Evolutionary conservation across 2,113 vertebrate genomes (phyloP).

Genomic region (Sterna hirundo): DNA sequence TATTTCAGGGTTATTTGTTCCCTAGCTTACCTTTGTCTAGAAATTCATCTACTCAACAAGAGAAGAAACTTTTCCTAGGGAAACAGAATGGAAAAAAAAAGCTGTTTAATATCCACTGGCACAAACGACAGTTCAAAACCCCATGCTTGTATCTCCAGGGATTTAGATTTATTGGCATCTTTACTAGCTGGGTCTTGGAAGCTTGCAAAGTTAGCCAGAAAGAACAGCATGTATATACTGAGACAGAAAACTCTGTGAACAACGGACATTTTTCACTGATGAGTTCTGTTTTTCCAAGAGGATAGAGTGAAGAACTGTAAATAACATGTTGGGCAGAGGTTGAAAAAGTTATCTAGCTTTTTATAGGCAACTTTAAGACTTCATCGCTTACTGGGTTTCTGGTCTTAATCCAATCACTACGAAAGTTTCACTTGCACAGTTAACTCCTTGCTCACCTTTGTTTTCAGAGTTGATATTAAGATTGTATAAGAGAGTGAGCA

Average conservation of each 20-base stretch:
- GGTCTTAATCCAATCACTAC: slow-evolving; percentile 36
- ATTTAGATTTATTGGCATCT: slow-evolving; percentile 59
- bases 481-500: neutral
- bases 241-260: slow-evolving; percentile 50
- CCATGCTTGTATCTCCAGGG: slow-evolving; percentile 17
- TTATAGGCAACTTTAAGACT: slow-evolving; percentile 56
- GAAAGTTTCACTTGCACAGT: slow-evolving; percentile 28
- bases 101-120: slow-evolving; percentile 46
- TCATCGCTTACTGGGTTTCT: slow-evolving; percentile 33
- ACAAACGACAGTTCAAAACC: neutral
- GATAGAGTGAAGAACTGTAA: slow-evolving; percentile 58
- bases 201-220: slow-evolving; percentile 26
- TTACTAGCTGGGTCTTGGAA: slow-evolving; percentile 49
- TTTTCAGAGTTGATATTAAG: neutral
- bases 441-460: slow-evolving; percentile 32
- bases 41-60: neutral
- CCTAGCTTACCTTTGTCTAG: slow-evolving; percentile 20
- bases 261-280: slow-evolving; percentile 60
- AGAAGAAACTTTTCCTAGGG: slow-evolving; percentile 41
- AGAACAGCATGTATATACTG: slow-evolving; percentile 34
- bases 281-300: slow-evolving; percentile 67
- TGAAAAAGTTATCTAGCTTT: slow-evolving; percentile 69
- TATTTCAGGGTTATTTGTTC: neutral
- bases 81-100: slow-evolving; percentile 33
- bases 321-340: slow-evolving; percentile 60